Base-by-base conservation (phyloP, 2,797 vertebrate genomes). In the Phataginus tetradactyla region DNA sequence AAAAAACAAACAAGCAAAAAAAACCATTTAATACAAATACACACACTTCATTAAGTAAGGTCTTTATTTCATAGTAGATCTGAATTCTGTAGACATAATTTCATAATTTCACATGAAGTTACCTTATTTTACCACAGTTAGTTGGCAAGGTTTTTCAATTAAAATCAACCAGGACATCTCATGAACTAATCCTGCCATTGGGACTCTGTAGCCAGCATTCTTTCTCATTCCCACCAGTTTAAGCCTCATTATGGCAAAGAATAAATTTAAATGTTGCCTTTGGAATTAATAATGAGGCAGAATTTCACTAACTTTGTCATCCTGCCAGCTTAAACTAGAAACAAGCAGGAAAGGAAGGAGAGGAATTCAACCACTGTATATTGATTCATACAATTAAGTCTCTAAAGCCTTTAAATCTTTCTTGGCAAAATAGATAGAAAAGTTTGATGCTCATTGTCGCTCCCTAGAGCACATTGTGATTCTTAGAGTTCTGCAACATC, bases 211-310 rank as follows among this genome's bases (percentile, higher is more conserved):
- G 74, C 75, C 69, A 57, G 53, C 75, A 84, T 95, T 96, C 91
- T 89, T 94, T 94, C 66, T 86, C 84, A 80, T 8, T 87, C 71
- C 63, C 13, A 95, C 77, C 86, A 92, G 74, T 17, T 96, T 87
- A 95, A 90, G 83, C 91, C 94, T 96, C 95, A 84, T 97, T 96
- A 97, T 69, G 63, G 86, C 88, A 94, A 95, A 92, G 96, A 96
- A 97, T 89, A 96, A 94, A 96, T 95, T 96, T 97, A 96, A 96
- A 96, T 79, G 96, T 96, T 97, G 92, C 75, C 91, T 94, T 96
- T 95, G 92, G 94, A 96, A 97, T 96, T 95, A 95, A 96, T 97
- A 97, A 97, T 0, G 27, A 97, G 83, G 89, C 25, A 95, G 92
- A 96, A 94, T 96, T 97, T 96, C 95, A 83, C 59, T 94, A 95